phyloP scores from a whole-genome alignment of 2,113 vertebrate genomes.

The Sinocyclocheilus maitianheensis region DNA sequence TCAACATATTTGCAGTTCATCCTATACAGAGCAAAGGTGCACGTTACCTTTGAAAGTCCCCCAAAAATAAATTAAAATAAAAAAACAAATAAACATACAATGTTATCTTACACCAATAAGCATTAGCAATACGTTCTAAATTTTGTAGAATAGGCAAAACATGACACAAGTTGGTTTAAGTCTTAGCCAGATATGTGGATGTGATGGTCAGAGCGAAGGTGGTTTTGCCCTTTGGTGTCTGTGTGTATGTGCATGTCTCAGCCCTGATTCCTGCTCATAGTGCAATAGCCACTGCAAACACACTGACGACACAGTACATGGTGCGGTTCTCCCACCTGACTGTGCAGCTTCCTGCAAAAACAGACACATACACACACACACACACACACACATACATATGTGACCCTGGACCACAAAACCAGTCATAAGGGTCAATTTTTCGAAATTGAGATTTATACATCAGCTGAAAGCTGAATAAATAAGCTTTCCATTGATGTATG shows the following conservation, averaged over 20 bases:
- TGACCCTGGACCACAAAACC: no score
- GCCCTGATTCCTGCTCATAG: slow-evolving; percentile 70
- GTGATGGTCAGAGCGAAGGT: background rate
- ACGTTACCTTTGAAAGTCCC: background rate
- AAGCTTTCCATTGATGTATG: no score
- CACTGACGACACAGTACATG: slow-evolving; percentile 94
- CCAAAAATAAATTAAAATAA: background rate
- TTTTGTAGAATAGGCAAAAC: background rate
- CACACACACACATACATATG: background rate
- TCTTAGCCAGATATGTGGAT: background rate
- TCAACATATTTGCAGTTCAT: slow-evolving; percentile 33
- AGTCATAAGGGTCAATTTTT: no score
- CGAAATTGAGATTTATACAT: no score
- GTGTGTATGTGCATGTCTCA: slow-evolving; percentile 1
- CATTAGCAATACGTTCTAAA: background rate
- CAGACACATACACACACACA: background rate
- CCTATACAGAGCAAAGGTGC: slow-evolving; percentile 35
- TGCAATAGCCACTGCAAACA: slow-evolving; percentile 89
- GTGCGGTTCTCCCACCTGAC: slow-evolving; percentile 97
- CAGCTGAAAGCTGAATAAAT: no score
- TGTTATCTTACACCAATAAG: background rate
- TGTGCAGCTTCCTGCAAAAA: slow-evolving; percentile 86
- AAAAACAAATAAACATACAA: slow-evolving; percentile 12
- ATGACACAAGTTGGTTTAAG: background rate
- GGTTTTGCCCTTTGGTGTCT: slow-evolving; percentile 14